These are phyloP conservation scores for Chorisops tibialis DNA, from an alignment of 2,888 invertebrate species.

Conservation along the genomic window DNA sequence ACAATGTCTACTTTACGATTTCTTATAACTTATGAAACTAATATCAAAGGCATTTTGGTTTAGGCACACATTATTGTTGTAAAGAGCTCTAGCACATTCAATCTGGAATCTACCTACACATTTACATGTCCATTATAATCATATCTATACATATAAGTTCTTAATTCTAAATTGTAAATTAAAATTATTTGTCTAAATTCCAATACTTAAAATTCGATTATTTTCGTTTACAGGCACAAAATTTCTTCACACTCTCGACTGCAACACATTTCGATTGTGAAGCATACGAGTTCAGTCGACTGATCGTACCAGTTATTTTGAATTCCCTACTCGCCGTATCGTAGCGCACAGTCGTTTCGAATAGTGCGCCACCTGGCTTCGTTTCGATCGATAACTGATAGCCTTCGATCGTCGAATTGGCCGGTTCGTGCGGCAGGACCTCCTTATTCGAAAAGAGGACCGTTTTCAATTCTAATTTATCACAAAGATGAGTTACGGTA, in stretches of 20 bases:
- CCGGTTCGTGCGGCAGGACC: neutral
- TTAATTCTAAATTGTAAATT: no score
- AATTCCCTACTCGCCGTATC: constrained; percentile 46
- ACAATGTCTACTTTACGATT: no score
- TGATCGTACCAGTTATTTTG: constrained; percentile 60
- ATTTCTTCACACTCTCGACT: constrained; percentile 57
- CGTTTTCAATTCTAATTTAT: constrained; percentile 55
- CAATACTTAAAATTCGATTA: no score
- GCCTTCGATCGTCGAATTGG: constrained; percentile 44
- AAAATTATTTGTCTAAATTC: no score
- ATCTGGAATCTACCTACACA: no score
- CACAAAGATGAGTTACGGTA: constrained; percentile 52
- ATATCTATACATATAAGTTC: no score
- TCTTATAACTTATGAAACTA: no score
- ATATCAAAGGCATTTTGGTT: no score
- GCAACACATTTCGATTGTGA: constrained; percentile 56
- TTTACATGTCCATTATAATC: no score
- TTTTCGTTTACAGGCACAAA: constrained; percentile 54
- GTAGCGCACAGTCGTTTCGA: constrained; percentile 65
- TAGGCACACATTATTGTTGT: no score
- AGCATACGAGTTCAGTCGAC: constrained; percentile 58
- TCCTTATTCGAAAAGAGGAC: constrained; percentile 56
- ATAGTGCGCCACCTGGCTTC: constrained; percentile 63
- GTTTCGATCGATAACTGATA: constrained; percentile 67
- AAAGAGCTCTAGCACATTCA: no score